These are phyloP conservation scores for Cerastis rubricosa DNA, from an alignment of 2,888 invertebrate species.

Conservation along the genomic window DNA sequence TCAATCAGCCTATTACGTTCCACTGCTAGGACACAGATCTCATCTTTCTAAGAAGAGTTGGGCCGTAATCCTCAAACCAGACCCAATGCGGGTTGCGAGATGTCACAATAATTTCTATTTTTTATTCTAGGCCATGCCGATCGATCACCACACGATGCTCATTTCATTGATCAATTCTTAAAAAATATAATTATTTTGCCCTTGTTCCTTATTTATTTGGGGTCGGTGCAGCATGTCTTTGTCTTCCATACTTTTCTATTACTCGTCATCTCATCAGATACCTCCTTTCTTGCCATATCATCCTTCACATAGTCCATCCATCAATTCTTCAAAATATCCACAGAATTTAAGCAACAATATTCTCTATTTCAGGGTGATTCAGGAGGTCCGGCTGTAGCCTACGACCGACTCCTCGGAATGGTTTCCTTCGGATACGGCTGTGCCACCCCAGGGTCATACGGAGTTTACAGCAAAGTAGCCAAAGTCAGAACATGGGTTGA, in stretches of 20 bases:
- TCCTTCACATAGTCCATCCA: too few species aligned
- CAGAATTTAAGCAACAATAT: neutral
- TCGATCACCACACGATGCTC: neutral
- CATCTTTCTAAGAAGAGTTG: too few species aligned
- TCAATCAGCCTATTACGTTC: neutral
- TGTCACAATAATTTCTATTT: neutral
- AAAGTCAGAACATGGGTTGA: constrained; percentile 85
- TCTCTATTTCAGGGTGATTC: constrained; percentile 85
- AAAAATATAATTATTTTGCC: neutral
- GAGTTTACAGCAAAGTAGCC: constrained; percentile 87
- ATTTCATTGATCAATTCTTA: neutral
- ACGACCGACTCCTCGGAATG: constrained; percentile 84
- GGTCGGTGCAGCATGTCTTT: too few species aligned
- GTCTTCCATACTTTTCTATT: too few species aligned
- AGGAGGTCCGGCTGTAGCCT: constrained; percentile 85
- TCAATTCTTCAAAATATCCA: neutral
- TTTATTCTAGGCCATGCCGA: neutral
- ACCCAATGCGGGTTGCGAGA: too few species aligned
- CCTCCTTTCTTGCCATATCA: too few species aligned
- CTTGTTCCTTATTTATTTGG: too few species aligned
- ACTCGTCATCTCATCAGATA: too few species aligned
- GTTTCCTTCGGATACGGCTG: constrained; percentile 89
- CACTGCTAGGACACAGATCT: neutral
- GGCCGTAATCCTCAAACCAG: neutral
- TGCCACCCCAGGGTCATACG: constrained; percentile 85